A percentile compares a stretch with the other conserved stretches of the same genome.
Conservation (phyloP, 2,888 invertebrate species). For the Drosophila putrida region DNA sequence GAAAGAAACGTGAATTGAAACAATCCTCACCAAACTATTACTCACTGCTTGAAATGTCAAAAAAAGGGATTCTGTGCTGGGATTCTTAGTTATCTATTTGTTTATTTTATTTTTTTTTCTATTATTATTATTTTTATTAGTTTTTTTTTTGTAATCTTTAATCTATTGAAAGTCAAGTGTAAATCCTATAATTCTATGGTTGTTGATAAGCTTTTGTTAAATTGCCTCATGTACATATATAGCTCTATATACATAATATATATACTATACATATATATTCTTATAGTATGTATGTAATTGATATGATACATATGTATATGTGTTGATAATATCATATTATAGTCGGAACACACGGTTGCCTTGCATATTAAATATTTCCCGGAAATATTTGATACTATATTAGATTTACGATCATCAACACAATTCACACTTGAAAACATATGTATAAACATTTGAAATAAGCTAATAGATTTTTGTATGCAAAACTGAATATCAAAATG, state of each 20-base stretch:
- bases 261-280: constrained; percentile 32
- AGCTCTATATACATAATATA: constrained; percentile 26
- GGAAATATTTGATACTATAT: constrained; percentile 48
- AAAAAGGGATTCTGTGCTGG: constrained; percentile 20
- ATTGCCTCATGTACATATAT: constrained; percentile 51
- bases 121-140: constrained; percentile 24
- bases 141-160: constrained; percentile 16
- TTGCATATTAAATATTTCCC: constrained; percentile 59
- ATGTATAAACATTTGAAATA: constrained; percentile 33
- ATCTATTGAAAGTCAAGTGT: constrained; percentile 31
- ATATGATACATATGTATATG: constrained; percentile 16
- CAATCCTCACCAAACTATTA: constrained; percentile 21
- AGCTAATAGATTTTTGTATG: constrained; percentile 54
- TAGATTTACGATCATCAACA: constrained; percentile 28
- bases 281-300: constrained; percentile 31
- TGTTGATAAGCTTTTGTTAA: constrained; percentile 65
- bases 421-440: constrained; percentile 18
- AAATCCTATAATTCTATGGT: constrained; percentile 62
- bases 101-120: constrained; percentile 9
- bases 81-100: constrained; percentile 30
- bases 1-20: constrained; percentile 9
- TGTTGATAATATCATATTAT: constrained; percentile 36
- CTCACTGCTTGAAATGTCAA: constrained; percentile 8
- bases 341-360: constrained; percentile 72
- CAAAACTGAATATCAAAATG: constrained; percentile 49